Evolutionary conservation across 1,140 invertebrate species (phyloP), one percentile per base, ranked within the genome.

Genomic region (Pollicipes pollicipes): DNA sequence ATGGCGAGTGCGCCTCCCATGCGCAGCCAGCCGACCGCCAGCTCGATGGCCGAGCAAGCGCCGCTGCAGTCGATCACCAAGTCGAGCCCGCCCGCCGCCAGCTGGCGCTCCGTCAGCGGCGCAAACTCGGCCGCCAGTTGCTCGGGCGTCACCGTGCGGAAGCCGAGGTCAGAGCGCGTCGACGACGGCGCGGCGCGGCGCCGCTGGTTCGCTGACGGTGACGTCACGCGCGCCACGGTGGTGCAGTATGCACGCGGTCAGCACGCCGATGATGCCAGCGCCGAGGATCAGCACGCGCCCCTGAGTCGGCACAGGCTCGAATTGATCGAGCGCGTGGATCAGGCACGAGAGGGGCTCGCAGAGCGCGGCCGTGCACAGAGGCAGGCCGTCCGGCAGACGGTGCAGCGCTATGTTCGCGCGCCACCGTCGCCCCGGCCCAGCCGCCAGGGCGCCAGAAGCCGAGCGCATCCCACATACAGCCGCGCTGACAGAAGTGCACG

Each of bases 191-290:
- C 83, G 77, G 70, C 87, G 80, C 66, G 78, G 76, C 21, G 81
- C 76, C 73, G 85, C 84, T 70, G 84, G 83, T 74, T 88, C 87
- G 17, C 84, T 85, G 17, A 88, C 79, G 0, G 83, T 87, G 0
- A 88, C 86, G 3, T 84, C 84, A 35, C 84, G 81, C 73, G 87
- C 84, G 0, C 88, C 87, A 63, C 85, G 84, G 1, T 85, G 78
- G 76, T 89, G 87, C 1, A 88, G 78, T 0, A 85, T 75, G 21
- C 80, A 83, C 0, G 83, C 76, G 86, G 87, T 88, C 1, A 89
- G 77, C 72, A 87, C 84, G 75, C 88, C 87, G 74, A 89, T 88
- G 66, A 88, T 88, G 6, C 87, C 88, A 31, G 87, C 86, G 2
- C 87, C 88, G 2, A 83, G 82, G 0, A 89, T 78, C 0, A 88